Percentiles rank a stretch among this genome's conserved stretches.
phyloP scores from a whole-genome alignment of 2,113 vertebrate species.

The Podiceps cristatus region DNA sequence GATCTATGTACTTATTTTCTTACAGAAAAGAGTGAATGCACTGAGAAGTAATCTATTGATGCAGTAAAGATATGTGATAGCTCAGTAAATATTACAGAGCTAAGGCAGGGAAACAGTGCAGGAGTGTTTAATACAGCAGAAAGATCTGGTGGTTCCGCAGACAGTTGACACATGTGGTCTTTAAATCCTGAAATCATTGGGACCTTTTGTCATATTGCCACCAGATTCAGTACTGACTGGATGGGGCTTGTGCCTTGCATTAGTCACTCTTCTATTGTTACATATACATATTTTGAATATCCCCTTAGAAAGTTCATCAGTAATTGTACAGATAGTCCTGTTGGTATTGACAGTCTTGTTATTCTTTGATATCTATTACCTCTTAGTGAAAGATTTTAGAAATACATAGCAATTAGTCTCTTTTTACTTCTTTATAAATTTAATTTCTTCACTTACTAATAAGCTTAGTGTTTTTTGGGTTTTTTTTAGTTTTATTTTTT shows the following conservation, averaged over 20 bases:
- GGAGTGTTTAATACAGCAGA: background rate
- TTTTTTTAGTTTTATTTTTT: background rate
- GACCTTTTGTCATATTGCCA: background rate
- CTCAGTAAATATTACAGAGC: constrained; percentile 1
- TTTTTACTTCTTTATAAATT: background rate
- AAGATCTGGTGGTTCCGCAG: background rate
- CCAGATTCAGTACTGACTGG: background rate
- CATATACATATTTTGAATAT: background rate
- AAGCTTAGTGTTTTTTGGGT: background rate
- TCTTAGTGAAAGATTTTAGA: background rate
- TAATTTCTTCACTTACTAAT: background rate
- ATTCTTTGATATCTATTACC: background rate
- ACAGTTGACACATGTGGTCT: background rate
- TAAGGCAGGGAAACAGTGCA: background rate
- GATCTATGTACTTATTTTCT: background rate
- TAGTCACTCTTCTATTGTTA: background rate
- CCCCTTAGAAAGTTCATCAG: background rate
- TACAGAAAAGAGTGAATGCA: background rate
- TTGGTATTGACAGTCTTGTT: background rate
- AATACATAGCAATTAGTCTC: background rate
- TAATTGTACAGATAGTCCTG: background rate
- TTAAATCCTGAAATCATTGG: background rate
- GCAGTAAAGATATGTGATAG: background rate
- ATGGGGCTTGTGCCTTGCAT: background rate
- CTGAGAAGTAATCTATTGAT: background rate